Percentiles rank a stretch among this genome's conserved stretches.
Evolutionary conservation across 1,140 invertebrate species (phyloP).

Genomic region (Campoletis sonorensis): DNA sequence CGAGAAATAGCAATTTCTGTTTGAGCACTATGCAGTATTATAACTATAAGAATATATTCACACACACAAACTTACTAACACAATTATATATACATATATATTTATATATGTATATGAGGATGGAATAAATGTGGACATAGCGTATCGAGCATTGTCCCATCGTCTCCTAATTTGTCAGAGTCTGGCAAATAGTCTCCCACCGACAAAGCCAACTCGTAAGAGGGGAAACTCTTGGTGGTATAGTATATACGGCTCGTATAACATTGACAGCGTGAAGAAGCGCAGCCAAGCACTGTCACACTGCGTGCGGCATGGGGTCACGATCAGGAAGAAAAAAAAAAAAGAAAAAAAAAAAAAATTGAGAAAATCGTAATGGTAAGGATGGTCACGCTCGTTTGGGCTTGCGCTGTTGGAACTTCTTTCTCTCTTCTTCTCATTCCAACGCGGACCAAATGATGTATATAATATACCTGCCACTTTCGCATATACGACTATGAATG

Average conservation of each 20-base stretch:
- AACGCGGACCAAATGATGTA: slow-evolving; percentile 44
- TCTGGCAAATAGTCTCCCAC: slow-evolving; percentile 52
- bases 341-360: too few species aligned
- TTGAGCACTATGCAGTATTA: slow-evolving; percentile 21
- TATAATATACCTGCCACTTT: slow-evolving; percentile 43
- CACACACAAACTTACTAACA: neutral
- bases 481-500: neutral
- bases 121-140: slow-evolving; percentile 3
- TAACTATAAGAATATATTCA: neutral
- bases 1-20: slow-evolving; percentile 53
- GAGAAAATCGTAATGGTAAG: slow-evolving; percentile 52
- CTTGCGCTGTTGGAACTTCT: slow-evolving; percentile 16
- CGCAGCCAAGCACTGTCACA: slow-evolving; percentile 48
- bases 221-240: slow-evolving; percentile 47
- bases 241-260: neutral
- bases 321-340: slow-evolving; percentile 16
- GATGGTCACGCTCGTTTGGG: slow-evolving; percentile 48
- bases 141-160: slow-evolving; percentile 38
- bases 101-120: neutral
- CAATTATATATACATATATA: neutral
- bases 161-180: slow-evolving; percentile 62
- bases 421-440: neutral
- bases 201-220: slow-evolving; percentile 57
- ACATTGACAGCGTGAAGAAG: slow-evolving; percentile 9
- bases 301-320: slow-evolving; percentile 44